These are phyloP conservation scores for Pyrocephalus nanus DNA, from an alignment of 2,797 vertebrate species.

Conservation along the genomic window DNA sequence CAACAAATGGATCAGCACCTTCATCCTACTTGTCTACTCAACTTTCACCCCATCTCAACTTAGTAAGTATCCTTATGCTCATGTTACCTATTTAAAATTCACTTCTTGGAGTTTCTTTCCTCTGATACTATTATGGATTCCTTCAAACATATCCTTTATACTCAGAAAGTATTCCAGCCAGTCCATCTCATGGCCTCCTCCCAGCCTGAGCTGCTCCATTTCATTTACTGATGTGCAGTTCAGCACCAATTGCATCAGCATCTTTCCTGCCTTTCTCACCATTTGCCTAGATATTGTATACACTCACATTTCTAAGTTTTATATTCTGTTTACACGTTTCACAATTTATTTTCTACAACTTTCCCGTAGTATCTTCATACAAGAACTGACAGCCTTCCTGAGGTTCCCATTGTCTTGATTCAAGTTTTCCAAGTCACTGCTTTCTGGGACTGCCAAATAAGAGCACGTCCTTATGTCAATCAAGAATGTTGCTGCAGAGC, in stretches of 20 bases:
- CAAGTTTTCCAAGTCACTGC: not conserved
- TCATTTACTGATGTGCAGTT: not conserved
- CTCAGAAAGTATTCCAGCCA: not conserved
- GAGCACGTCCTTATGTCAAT: not conserved
- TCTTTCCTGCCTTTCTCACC: not conserved
- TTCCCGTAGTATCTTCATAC: not conserved
- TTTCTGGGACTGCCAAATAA: not conserved
- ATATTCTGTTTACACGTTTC: not conserved
- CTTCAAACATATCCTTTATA: not conserved
- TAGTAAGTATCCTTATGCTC: not conserved
- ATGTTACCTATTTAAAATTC: not conserved
- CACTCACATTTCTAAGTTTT: not conserved
- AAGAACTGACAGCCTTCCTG: not conserved
- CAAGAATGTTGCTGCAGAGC: not conserved
- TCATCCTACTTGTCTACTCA: not conserved
- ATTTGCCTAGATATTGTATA: not conserved
- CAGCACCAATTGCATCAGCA: not conserved
- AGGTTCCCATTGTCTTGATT: not conserved
- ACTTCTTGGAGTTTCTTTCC: not conserved
- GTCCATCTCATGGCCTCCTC: not conserved
- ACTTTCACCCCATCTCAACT: not conserved
- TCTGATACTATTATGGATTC: not conserved
- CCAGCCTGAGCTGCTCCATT: not conserved
- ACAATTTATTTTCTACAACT: not conserved
- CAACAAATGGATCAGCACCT: not conserved